phyloP scores from a whole-genome alignment of 2,888 invertebrate genomes.

The Oeneis ivallda region DNA sequence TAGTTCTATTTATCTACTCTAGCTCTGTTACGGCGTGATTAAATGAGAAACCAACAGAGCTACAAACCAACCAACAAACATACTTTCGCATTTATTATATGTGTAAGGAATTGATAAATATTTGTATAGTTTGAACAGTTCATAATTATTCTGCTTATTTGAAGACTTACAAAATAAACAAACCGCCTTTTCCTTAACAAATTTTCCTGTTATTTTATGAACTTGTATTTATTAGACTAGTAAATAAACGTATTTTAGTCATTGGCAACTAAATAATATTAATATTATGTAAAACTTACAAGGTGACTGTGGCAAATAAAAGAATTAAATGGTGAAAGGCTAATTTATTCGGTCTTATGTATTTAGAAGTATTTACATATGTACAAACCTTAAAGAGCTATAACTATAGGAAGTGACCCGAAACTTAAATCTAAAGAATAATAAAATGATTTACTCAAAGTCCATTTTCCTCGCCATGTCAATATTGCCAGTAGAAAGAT shows the following conservation, averaged over 20 bases:
- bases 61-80: background rate
- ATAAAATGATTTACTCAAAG: conserved; percentile 25
- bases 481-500: conserved; percentile 22
- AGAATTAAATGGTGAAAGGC: conserved; percentile 50
- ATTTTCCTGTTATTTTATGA: conserved; percentile 6
- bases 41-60: too few species aligned
- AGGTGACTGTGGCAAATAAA: conserved; percentile 38
- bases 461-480: conserved; percentile 41
- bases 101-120: too few species aligned
- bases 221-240: background rate
- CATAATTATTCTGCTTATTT: background rate
- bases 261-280: background rate
- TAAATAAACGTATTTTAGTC: background rate
- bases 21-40: background rate
- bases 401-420: conserved; percentile 53
- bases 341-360: conserved; percentile 62
- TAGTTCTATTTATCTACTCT: too few species aligned
- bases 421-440: conserved; percentile 41
- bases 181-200: background rate
- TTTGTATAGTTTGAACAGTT: background rate
- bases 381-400: conserved; percentile 57
- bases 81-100: background rate
- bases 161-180: background rate
- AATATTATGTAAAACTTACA: background rate
- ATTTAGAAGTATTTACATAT: conserved; percentile 52